Conservation (phyloP, 2,888 invertebrate species). For the Eupithecia abbreviata region DNA sequence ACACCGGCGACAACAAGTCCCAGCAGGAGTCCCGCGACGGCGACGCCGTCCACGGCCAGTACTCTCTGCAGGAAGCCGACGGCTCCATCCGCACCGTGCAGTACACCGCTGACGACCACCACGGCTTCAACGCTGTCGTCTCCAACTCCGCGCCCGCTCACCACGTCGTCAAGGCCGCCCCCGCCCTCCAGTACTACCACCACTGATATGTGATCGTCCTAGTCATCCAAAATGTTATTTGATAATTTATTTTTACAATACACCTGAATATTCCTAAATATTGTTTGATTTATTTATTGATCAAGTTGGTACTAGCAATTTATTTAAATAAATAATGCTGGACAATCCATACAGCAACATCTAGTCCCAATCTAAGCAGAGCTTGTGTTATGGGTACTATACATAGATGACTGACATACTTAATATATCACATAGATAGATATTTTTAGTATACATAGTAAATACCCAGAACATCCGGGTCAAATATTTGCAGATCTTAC, state of each 20-base stretch:
- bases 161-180: constrained; percentile 61
- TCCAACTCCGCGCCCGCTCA: constrained; percentile 66
- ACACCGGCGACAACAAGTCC: constrained; percentile 84
- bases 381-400: too few relatives aligned
- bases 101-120: constrained; percentile 82
- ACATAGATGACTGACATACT: too few relatives aligned
- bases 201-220: constrained; percentile 48
- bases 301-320: too few relatives aligned
- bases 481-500: too few relatives aligned
- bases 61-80: constrained; percentile 82
- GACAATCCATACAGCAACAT: too few relatives aligned
- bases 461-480: too few relatives aligned
- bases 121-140: constrained; percentile 75
- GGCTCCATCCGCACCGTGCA: constrained; percentile 82
- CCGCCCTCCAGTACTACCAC: constrained; percentile 65
- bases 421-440: too few relatives aligned
- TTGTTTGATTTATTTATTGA: constrained; percentile 7
- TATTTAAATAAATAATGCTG: too few relatives aligned
- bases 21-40: constrained; percentile 82
- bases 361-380: too few relatives aligned
- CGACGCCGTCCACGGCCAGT: constrained; percentile 81
- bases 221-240: constrained; percentile 45
- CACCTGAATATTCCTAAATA: constrained; percentile 33
- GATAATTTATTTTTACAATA: constrained; percentile 61
- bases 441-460: too few relatives aligned